These are phyloP conservation scores for Torymus texanus DNA, from an alignment of 2,888 invertebrate genomes.

Conservation along the genomic window DNA sequence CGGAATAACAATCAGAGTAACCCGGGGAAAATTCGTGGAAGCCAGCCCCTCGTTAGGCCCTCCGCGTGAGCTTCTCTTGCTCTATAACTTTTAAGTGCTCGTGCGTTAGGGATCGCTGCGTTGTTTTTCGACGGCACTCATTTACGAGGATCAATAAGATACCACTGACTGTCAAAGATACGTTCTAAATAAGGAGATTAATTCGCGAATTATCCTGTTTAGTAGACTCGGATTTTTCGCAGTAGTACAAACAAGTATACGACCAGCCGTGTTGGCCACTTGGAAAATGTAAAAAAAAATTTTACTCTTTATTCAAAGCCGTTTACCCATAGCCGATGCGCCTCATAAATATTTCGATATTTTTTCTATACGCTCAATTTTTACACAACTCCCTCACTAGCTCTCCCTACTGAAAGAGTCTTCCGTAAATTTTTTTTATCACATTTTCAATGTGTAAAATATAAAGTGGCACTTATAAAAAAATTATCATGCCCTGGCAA, in stretches of 20 bases:
- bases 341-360: too few relatives aligned
- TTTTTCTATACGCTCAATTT: too few relatives aligned
- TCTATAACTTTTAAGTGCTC: conserved; percentile 50
- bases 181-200: too few relatives aligned
- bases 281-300: too few relatives aligned
- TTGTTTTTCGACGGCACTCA: conserved; percentile 19
- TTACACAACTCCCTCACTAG: too few relatives aligned
- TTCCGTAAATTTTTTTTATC: neutral
- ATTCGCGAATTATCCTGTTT: too few relatives aligned
- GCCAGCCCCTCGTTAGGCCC: conserved; percentile 32
- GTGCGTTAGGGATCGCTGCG: neutral
- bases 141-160: conserved; percentile 41
- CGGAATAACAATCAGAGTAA: conserved; percentile 32
- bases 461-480: neutral
- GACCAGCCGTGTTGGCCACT: too few relatives aligned
- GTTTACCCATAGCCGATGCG: too few relatives aligned
- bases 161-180: neutral
- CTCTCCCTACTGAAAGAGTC: neutral
- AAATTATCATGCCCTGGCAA: neutral
- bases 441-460: neutral
- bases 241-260: too few relatives aligned
- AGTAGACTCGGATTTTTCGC: too few relatives aligned
- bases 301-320: too few relatives aligned
- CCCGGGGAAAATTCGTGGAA: conserved; percentile 5
- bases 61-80: too few relatives aligned